A percentile compares a stretch with the other conserved stretches of the same genome.
These are phyloP conservation scores for Sciaenops ocellatus DNA, from an alignment of 2,797 vertebrate genomes.

Conservation along the genomic window DNA sequence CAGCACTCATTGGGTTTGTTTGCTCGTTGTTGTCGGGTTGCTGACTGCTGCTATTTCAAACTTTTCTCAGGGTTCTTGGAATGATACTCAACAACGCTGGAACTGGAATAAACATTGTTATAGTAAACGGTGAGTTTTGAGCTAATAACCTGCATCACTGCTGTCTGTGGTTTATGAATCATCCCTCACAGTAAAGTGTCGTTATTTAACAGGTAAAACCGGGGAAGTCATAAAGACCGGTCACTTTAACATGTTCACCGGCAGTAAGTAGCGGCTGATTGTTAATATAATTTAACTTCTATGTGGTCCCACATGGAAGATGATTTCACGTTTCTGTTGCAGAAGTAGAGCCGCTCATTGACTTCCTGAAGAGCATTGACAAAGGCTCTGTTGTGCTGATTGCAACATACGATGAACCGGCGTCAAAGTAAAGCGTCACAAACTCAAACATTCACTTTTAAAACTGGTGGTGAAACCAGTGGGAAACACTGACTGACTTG, in stretches of 20 bases:
- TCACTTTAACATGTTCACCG: constrained; percentile 89
- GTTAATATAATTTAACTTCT: no score
- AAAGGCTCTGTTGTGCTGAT: constrained; percentile 89
- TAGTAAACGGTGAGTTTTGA: constrained; percentile 86
- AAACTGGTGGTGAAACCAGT: no score
- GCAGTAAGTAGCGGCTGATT: constrained; percentile 79
- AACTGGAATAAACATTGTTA: constrained; percentile 89
- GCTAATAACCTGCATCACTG: neutral
- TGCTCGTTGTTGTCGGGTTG: neutral
- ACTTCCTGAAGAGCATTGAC: constrained; percentile 86
- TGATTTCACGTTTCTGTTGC: constrained; percentile 52
- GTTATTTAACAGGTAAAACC: constrained; percentile 84
- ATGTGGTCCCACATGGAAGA: neutral
- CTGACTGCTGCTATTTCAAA: neutral
- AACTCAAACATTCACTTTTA: no score
- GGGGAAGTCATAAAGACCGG: constrained; percentile 83
- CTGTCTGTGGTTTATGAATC: neutral
- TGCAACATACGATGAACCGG: constrained; percentile 89
- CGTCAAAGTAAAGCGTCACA: constrained; percentile 86
- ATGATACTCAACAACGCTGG: constrained; percentile 86
- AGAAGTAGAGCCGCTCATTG: constrained; percentile 88
- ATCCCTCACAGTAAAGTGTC: neutral
- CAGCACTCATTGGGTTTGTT: neutral
- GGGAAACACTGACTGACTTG: no score
- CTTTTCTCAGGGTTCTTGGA: constrained; percentile 88